These are phyloP conservation scores for Pseudomugil tenellus DNA, from an alignment of 2,797 vertebrate species.

Conservation along the genomic window DNA sequence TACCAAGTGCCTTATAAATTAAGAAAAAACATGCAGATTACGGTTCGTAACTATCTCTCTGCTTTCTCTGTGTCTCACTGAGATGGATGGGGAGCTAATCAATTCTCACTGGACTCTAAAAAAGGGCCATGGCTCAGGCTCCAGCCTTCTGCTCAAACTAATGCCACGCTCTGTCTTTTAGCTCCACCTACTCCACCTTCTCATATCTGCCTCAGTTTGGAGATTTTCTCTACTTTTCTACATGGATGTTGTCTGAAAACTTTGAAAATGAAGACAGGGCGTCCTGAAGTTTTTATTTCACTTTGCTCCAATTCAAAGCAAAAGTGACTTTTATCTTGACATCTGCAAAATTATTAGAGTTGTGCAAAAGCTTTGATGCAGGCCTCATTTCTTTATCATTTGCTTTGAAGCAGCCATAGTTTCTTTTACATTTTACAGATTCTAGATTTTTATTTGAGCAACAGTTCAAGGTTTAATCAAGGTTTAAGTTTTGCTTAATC, in stretches of 20 bases:
- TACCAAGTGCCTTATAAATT: constrained; percentile 23
- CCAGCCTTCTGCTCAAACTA: constrained; percentile 49
- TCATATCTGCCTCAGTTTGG: constrained; percentile 40
- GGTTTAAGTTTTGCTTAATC: neutral
- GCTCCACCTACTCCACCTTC: constrained; percentile 43
- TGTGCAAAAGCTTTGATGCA: neutral
- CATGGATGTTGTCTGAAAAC: neutral
- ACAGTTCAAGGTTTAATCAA: too few species aligned
- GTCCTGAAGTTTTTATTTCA: neutral
- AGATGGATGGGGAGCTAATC: constrained; percentile 56
- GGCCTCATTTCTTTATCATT: neutral
- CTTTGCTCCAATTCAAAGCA: neutral
- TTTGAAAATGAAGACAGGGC: neutral
- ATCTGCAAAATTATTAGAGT: too few species aligned
- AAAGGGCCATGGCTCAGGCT: constrained; percentile 38
- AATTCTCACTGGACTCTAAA: constrained; percentile 60
- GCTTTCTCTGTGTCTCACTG: constrained; percentile 27
- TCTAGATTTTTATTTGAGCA: too few species aligned
- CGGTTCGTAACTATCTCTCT: constrained; percentile 13
- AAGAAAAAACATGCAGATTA: constrained; percentile 3
- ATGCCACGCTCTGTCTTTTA: constrained; percentile 62
- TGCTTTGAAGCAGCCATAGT: neutral
- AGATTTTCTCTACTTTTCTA: constrained; percentile 16
- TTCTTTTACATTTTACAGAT: too few species aligned
- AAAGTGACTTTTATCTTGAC: neutral